Base-by-base conservation (phyloP, 2,888 invertebrate genomes). In the Eristalinus sepulchralis region DNA sequence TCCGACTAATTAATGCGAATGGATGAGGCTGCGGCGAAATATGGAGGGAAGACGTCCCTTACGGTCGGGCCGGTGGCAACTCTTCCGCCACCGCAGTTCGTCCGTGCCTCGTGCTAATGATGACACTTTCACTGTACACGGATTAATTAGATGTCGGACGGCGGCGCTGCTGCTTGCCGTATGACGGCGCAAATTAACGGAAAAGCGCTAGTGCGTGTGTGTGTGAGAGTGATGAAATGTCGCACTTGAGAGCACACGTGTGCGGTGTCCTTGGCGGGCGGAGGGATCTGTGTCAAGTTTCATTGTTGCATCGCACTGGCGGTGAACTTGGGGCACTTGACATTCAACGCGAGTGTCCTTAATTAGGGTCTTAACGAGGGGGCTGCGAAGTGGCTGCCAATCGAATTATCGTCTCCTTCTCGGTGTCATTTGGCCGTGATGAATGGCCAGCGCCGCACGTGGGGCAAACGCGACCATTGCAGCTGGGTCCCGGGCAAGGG, bases 1-100 rank as follows among this genome's bases (percentile, higher is more conserved):
- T 62, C 77, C 57, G 82, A 85, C 82, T 85, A 85, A 85, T 85
- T 85, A 85, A 81, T 77, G 77, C 73, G 77, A 82, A 68, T 85
- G 66, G 77, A 60, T 64, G 72, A 78, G 64, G 82, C 68, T 72
- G 71, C 59, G 76, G 72, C 47, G 33, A 31, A 57, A 63, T 27
- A 27, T 68, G 77, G 24, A 10, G 17, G 72, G 72, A 24, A 13
- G 22, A 68, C 57, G 70, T 72, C 77, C 47, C 68, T 75, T 34
- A 24, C 53, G 57, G 62, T 77, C 68, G 71, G 68, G 57, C 72
- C 59, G 81, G 77, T 71, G 81, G 85, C 81, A 73, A 78, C 81
- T 82, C 81, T 73, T 72, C 60, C 27, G 64, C 68, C 67, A 59
- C 53, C 67, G 73, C 77, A 81, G 81, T 81, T 82, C 77, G 17